Conservation (phyloP, 2,113 vertebrate species). For the Nyctereutes procyonoides region DNA sequence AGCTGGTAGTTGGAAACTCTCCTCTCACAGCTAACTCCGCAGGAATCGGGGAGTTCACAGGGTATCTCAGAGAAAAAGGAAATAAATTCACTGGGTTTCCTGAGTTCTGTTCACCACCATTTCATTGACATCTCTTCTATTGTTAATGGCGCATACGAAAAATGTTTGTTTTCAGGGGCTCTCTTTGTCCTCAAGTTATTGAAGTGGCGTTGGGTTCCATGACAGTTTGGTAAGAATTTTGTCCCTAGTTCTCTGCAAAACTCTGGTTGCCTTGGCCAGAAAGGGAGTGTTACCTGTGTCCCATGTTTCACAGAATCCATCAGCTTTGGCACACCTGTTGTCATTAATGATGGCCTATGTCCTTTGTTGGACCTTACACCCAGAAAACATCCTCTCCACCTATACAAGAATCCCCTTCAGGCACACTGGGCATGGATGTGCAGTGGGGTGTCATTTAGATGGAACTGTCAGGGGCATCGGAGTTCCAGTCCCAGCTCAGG, state of each 20-base stretch:
- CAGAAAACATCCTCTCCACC: background rate
- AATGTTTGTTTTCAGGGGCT: background rate
- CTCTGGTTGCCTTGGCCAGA: background rate
- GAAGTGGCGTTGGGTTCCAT: background rate
- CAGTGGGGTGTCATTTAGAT: background rate
- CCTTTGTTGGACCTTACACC: background rate
- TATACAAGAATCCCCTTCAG: background rate
- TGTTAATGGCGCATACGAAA: background rate
- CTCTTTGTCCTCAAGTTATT: background rate
- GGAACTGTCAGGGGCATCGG: background rate
- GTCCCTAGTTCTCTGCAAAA: background rate
- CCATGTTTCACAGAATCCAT: background rate
- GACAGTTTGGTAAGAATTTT: background rate
- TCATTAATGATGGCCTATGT: background rate
- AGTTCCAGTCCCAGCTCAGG: background rate
- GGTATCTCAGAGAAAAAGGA: background rate
- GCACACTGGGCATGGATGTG: background rate
- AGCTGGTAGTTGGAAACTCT: background rate
- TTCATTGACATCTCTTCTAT: background rate
- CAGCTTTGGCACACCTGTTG: background rate
- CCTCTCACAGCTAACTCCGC: background rate
- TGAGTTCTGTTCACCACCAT: background rate
- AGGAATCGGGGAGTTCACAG: background rate
- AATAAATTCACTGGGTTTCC: background rate
- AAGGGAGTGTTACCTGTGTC: accelerated